A percentile compares a stretch with the other conserved stretches of the same genome.
phyloP scores from a whole-genome alignment of 2,113 vertebrate species.

The Gymnorhina tibicen region DNA sequence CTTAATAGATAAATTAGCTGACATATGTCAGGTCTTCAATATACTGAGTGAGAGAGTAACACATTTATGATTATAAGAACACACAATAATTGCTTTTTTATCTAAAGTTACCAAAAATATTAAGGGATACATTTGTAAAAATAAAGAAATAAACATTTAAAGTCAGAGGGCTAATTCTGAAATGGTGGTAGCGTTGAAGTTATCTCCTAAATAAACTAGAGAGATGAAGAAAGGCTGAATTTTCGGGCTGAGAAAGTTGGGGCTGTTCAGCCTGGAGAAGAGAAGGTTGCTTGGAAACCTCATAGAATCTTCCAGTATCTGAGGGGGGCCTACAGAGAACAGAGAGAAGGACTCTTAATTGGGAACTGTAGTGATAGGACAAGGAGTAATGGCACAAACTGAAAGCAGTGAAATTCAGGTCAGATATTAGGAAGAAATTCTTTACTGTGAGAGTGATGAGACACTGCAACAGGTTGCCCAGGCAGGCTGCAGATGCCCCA shows the following conservation, averaged over 20 bases:
- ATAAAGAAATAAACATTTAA: not conserved
- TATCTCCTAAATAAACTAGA: not conserved
- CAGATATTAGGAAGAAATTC: not conserved
- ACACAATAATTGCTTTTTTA: fast-evolving
- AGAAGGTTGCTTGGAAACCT: not conserved
- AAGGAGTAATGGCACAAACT: not conserved
- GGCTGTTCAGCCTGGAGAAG: not conserved
- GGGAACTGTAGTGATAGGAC: not conserved
- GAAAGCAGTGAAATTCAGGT: not conserved
- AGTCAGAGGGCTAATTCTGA: not conserved
- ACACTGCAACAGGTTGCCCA: not conserved
- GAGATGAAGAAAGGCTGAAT: not conserved
- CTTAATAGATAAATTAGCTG: not conserved
- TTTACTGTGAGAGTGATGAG: not conserved
- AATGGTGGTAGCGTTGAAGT: not conserved
- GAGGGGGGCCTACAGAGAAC: not conserved
- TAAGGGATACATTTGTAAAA: not conserved
- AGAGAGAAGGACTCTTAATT: not conserved
- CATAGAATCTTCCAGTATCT: not conserved
- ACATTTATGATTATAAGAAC: not conserved
- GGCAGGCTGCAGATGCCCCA: not conserved
- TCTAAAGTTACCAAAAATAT: not conserved
- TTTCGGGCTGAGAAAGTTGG: not conserved
- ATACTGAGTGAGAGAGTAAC: not conserved
- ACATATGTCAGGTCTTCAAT: not conserved